Base-by-base conservation (phyloP, 2,888 invertebrate genomes). In the Stictocephala bisonia region DNA sequence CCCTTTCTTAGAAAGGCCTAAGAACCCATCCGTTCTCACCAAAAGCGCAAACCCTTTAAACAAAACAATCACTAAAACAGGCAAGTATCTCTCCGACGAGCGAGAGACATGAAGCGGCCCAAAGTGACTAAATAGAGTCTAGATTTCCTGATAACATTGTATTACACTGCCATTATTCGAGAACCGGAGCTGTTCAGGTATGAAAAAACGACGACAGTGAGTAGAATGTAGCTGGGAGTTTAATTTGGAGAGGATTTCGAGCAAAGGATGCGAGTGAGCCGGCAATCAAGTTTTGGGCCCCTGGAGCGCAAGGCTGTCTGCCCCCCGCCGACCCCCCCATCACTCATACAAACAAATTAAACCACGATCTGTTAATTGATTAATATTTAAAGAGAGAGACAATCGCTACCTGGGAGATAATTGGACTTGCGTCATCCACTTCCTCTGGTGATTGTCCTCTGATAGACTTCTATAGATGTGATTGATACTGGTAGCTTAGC, bases 341-440 rank as follows among this genome's bases (percentile, higher is more conserved):
- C 70, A 26, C 58, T 71, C 70, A 71, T 71, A 58, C 70, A 71
- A 71, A 71, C 70, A 71, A 56, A 71, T 71, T 58, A 71, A 53
- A 71, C 70, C 44, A 26, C 41, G 58, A 58, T 71, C 70, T 29
- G 56, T 58, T 71, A 71, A 71, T 71, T 71, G 70, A 71, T 71
- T 71, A 58, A 58, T 71, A 71, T 71, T 58, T 71, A 71, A 48
- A 71, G 44, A 58, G 40, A 69, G 69, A 53, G 69, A 69, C 69
- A 40, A 51, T 31, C 50, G 41, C 56, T 69, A 50, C 56, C 56
- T 53, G 56, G 53, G 22, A 24, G 66, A 48, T 67, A 29, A 50
- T 35, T 22, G 40, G 51, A 24, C 24, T 69, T 35, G 27, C 69
- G 69, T 69, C 69, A 53, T 53, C 11, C 20, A 9, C 22, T n/a